A percentile compares a stretch with the other conserved stretches of the same genome.
phyloP scores from a whole-genome alignment of 2,888 invertebrate species.

The Toxonevra muliebris region DNA sequence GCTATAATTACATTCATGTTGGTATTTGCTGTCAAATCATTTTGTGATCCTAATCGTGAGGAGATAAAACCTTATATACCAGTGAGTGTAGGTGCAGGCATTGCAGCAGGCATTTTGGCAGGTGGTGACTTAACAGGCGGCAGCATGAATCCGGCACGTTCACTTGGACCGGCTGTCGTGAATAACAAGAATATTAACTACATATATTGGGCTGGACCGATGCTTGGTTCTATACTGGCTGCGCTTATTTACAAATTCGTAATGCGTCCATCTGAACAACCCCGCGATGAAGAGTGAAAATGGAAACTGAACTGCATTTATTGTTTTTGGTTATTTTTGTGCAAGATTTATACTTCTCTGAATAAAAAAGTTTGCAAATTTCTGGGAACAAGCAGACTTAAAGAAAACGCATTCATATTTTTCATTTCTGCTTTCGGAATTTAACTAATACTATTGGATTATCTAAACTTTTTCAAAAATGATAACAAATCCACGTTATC shows the following conservation, averaged over 20 bases:
- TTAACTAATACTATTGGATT: too few species aligned
- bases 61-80: conserved; percentile 1
- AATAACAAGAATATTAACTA: conserved; percentile 74
- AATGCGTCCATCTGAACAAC: neutral
- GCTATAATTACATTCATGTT: conserved; percentile 6
- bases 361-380: too few species aligned
- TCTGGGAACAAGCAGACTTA: too few species aligned
- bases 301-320: too few species aligned
- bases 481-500: too few species aligned
- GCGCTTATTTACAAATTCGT: conserved; percentile 60
- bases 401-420: too few species aligned
- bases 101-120: neutral
- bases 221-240: conserved; percentile 71
- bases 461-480: too few species aligned
- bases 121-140: conserved; percentile 67
- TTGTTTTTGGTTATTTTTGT: too few species aligned
- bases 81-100: neutral
- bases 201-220: conserved; percentile 74
- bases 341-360: too few species aligned
- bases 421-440: too few species aligned
- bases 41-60: conserved; percentile 2
- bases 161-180: conserved; percentile 76
- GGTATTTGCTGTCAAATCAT: conserved; percentile 6
- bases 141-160: conserved; percentile 76
- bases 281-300: too few species aligned